A percentile compares a stretch with the other conserved stretches of the same genome.
Conservation (phyloP, 2,888 invertebrate genomes). For the Zygogramma bicolorata region DNA sequence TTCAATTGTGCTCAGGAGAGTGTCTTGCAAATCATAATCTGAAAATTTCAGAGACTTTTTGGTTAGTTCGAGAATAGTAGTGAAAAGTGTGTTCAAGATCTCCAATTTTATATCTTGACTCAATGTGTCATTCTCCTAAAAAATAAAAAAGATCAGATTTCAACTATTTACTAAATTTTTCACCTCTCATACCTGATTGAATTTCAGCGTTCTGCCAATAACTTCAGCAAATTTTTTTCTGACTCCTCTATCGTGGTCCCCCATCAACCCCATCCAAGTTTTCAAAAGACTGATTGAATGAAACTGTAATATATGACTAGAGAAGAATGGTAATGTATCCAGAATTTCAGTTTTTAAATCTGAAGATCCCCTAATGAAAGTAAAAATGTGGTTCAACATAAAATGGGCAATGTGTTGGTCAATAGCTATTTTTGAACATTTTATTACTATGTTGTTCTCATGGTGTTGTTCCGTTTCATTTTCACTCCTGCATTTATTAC, state of each 20-base stretch:
- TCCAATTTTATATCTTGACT: constrained; percentile 63
- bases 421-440: constrained; percentile 47
- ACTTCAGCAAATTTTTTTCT: constrained; percentile 61
- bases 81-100: constrained; percentile 66
- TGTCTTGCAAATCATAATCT: constrained; percentile 70
- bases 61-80: constrained; percentile 67
- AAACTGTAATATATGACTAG: constrained; percentile 66
- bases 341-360: constrained; percentile 61
- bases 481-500: constrained; percentile 56
- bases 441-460: constrained; percentile 31
- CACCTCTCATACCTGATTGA: constrained; percentile 52
- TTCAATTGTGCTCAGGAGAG: constrained; percentile 70
- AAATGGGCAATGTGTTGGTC: constrained; percentile 52
- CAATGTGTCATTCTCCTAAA: constrained; percentile 42
- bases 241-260: constrained; percentile 60
- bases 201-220: constrained; percentile 58
- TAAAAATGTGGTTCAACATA: constrained; percentile 56
- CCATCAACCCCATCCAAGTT: constrained; percentile 64
- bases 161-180: constrained; percentile 1
- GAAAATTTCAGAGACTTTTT: constrained; percentile 69
- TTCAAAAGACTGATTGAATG: constrained; percentile 60
- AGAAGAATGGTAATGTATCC: constrained; percentile 63
- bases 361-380: constrained; percentile 45
- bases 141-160: constrained; percentile 1
- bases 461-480: constrained; percentile 17